These are phyloP conservation scores for Nannospalax galili DNA, from an alignment of 2,113 vertebrate genomes.

Conservation along the genomic window DNA sequence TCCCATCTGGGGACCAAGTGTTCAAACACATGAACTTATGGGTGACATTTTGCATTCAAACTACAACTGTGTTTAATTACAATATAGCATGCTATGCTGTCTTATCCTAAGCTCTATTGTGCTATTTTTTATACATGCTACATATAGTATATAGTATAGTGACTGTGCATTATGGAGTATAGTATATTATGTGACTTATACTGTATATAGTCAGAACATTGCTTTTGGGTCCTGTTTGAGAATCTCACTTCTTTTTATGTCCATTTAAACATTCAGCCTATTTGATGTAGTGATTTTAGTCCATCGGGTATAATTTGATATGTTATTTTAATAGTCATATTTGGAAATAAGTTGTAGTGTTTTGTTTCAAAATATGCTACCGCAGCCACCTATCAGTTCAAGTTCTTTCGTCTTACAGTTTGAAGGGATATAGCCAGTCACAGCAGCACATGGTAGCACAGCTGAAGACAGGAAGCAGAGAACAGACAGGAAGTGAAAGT, in stretches of 20 bases:
- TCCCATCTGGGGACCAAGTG: neutral
- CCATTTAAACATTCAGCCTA: neutral
- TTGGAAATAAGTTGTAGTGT: neutral
- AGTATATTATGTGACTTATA: neutral
- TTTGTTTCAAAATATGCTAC: constrained; percentile 40
- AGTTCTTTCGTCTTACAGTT: too few species aligned
- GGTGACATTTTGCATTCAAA: neutral
- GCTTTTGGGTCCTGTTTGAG: constrained; percentile 21
- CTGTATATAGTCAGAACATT: neutral
- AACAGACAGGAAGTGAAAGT: neutral
- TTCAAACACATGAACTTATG: neutral
- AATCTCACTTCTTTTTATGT: constrained; percentile 44
- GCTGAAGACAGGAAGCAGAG: neutral
- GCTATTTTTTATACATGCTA: neutral
- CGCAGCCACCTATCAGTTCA: neutral
- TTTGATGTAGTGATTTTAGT: constrained; percentile 24
- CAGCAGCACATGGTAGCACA: neutral
- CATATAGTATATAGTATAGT: neutral
- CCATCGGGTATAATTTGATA: neutral
- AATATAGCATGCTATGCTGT: neutral
- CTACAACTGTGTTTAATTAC: neutral
- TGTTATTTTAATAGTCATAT: constrained; percentile 30
- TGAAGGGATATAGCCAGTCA: neutral
- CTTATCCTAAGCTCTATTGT: neutral
- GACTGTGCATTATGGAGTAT: neutral